A percentile compares a stretch with the other conserved stretches of the same genome.
These are phyloP conservation scores for Phoenicopterus ruber DNA, from an alignment of 2,113 vertebrate genomes.

Conservation along the genomic window DNA sequence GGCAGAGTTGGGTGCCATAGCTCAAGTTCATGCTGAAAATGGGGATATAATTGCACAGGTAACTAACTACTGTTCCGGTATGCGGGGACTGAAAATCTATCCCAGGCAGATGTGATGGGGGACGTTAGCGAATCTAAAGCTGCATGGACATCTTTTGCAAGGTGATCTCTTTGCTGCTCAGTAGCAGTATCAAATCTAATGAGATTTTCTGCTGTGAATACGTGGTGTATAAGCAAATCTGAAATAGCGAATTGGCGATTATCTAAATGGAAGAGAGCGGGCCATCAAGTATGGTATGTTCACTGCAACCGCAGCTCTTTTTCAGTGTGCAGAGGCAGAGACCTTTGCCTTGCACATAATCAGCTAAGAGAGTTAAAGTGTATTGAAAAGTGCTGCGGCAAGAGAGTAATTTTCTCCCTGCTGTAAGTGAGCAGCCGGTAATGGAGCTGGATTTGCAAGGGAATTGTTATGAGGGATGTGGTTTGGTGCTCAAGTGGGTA, in stretches of 20 bases:
- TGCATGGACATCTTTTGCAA: not conserved
- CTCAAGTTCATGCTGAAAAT: conserved; percentile 96
- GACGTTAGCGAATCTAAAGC: not conserved
- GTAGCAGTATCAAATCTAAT: not conserved
- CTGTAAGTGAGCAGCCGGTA: not conserved
- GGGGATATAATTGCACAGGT: conserved; percentile 98
- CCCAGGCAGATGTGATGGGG: not conserved
- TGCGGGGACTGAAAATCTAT: not conserved
- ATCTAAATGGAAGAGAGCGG: not conserved
- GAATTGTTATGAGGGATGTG: not conserved
- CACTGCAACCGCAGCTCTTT: not conserved
- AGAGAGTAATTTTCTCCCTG: not conserved
- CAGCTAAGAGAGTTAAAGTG: not conserved
- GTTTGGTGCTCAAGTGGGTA: not conserved
- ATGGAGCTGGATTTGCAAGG: not conserved
- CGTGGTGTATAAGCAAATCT: not conserved
- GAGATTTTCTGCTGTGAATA: not conserved
- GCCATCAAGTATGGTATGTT: not conserved
- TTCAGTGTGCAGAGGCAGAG: not conserved
- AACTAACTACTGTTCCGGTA: not conserved
- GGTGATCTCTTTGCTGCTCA: not conserved
- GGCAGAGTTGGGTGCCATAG: conserved; percentile 88
- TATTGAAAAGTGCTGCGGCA: not conserved
- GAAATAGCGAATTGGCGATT: not conserved
- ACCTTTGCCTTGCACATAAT: not conserved